Percentiles rank a stretch among this genome's conserved stretches.
These are phyloP conservation scores for Pseudochirops corinnae DNA, from an alignment of 2,797 vertebrate species.

Conservation along the genomic window DNA sequence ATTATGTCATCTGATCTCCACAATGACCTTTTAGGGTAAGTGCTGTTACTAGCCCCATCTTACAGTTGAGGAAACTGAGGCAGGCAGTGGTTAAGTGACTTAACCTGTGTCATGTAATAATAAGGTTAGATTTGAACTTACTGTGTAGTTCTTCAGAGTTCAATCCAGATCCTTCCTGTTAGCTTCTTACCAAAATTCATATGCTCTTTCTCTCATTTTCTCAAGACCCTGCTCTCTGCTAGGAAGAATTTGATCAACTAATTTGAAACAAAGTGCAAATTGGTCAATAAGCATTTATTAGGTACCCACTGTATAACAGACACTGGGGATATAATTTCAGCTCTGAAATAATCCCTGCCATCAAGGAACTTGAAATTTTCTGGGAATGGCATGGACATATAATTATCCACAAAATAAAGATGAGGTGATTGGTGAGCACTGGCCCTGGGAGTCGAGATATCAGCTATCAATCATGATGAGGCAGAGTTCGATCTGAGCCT, in stretches of 20 bases:
- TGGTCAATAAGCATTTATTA: neutral
- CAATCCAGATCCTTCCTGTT: neutral
- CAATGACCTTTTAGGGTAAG: neutral
- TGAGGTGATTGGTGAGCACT: neutral
- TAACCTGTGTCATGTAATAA: neutral
- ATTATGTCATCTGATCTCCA: neutral
- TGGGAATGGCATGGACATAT: neutral
- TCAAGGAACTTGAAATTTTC: neutral
- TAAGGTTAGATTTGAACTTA: neutral
- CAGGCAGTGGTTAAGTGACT: neutral
- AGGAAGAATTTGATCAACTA: neutral
- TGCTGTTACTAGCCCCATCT: neutral
- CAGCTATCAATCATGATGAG: neutral
- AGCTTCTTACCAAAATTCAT: neutral
- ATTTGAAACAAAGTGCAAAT: neutral
- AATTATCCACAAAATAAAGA: neutral
- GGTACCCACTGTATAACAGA: neutral
- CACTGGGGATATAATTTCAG: neutral
- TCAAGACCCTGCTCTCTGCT: neutral
- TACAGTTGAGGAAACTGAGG: neutral
- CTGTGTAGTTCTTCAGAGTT: neutral
- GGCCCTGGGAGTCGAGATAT: accelerated
- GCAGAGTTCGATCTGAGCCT: neutral
- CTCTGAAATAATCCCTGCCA: neutral
- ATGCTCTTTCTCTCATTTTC: neutral